Percentiles rank a stretch among this genome's conserved stretches.
phyloP scores from a whole-genome alignment of 2,888 invertebrate species.

The Allygus modestus region DNA sequence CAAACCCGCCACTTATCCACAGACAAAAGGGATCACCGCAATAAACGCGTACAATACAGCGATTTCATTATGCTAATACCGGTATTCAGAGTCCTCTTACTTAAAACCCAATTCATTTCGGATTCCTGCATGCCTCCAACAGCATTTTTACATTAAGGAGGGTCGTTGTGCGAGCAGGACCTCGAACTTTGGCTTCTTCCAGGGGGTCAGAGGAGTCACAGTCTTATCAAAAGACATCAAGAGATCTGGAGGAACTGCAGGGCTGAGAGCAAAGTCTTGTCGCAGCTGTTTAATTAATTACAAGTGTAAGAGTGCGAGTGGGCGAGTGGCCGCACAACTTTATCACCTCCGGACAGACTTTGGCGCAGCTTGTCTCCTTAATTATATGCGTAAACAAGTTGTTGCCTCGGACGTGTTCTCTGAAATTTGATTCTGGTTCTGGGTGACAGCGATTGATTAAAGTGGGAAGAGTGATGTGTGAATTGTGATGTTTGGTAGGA shows the following conservation, averaged over 20 bases:
- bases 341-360: slow-evolving; percentile 45
- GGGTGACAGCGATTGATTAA: too few species aligned
- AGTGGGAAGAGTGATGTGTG: too few species aligned
- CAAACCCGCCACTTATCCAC: not conserved
- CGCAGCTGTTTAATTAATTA: slow-evolving; percentile 39
- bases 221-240: slow-evolving; percentile 4
- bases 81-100: not conserved
- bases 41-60: slow-evolving; percentile 19
- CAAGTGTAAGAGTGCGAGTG: slow-evolving; percentile 26
- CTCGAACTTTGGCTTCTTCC: slow-evolving; percentile 23
- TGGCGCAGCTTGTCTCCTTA: slow-evolving; percentile 47
- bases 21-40: not conserved
- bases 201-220: not conserved
- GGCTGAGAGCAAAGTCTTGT: slow-evolving; percentile 52
- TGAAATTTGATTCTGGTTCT: not conserved
- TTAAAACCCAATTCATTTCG: slow-evolving; percentile 31
- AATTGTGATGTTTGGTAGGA: too few species aligned
- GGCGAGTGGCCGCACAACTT: slow-evolving; percentile 29
- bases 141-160: slow-evolving; percentile 21
- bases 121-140: slow-evolving; percentile 21
- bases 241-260: slow-evolving; percentile 9
- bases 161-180: not conserved
- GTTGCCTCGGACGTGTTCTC: not conserved
- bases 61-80: slow-evolving; percentile 7
- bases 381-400: slow-evolving; percentile 57